Evolutionary conservation across 2,113 vertebrate genomes (phyloP).

Genomic region (Poecile atricapillus): DNA sequence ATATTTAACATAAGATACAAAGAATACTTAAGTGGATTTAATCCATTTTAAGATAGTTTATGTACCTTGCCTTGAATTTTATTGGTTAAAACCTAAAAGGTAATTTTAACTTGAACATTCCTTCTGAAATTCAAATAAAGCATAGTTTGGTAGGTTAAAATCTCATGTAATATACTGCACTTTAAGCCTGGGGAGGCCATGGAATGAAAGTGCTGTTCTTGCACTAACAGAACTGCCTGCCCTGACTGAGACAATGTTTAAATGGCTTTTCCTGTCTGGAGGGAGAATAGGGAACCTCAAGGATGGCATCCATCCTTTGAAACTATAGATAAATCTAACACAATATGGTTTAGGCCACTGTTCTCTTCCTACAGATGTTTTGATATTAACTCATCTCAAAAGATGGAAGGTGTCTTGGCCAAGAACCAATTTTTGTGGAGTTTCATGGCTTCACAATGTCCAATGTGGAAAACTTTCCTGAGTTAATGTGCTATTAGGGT

Average conservation of each 20-base stretch:
- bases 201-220: not conserved
- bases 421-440: not conserved
- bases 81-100: conserved; percentile 10
- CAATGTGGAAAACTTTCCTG: not conserved
- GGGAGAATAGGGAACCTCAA: not conserved
- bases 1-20: not conserved
- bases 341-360: not conserved
- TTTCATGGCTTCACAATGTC: not conserved
- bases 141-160: not conserved
- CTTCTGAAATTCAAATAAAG: conserved; percentile 42
- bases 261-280: not conserved
- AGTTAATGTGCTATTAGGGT: not conserved
- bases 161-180: conserved; percentile 33
- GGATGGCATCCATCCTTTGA: not conserved
- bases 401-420: not conserved
- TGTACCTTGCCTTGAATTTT: conserved; percentile 44
- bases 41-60: conserved; percentile 20
- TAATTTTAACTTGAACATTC: conserved; percentile 55
- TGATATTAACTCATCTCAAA: not conserved
- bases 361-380: not conserved
- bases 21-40: conserved; percentile 12
- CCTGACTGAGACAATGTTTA: not conserved
- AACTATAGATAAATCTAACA: not conserved
- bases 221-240: not conserved
- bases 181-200: conserved; percentile 28